Base-by-base conservation (phyloP, 2,113 vertebrate genomes). In the Xiphorhynchus elegans region DNA sequence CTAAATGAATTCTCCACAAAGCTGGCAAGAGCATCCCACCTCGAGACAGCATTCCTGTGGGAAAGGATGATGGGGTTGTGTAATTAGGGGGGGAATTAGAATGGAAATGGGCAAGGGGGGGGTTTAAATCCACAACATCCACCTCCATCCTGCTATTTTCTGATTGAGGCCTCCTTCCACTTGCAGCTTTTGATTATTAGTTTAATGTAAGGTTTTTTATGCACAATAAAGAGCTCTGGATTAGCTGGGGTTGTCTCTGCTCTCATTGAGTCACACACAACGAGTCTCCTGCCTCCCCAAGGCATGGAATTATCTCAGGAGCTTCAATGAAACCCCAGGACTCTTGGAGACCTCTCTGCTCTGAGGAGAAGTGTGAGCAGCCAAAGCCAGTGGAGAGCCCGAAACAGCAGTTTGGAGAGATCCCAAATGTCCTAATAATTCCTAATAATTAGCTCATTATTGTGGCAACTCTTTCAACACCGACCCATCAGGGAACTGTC, bases 211-310 rank as follows among this genome's bases (percentile, higher is more conserved):
- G 33, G 33, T 62, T 85, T 78, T 64, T 64, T 55, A 52, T 56
- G 87, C 23, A 66, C 80, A 80, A 70, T 52, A 62, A 91, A 70
- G 89, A 87, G 62, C 47, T 89, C n/a, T 58, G 70, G 60, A 56
- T 79, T 75, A 87, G 72, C 92, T 80, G 47, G 26, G 85, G 26
- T n/a, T 39, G 33, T 70, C 85, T 64, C 1, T 60, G 59, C 67
- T 83, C 89, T 79, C 56, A 7, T 7, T 88, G 90, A 96, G 87
- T 93, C 87, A 85, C 55, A 24, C 23, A 93, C 25, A 87, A 42
- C 14, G 40, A 88, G 79, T 52, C 87, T 96, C 90, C 50, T 64
- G 69, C 87, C 79, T 94, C 84, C 83, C 20, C 10, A 74, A 73
- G 84, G 55, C 79, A 11, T 20, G 64, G 42, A 49, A 79, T 94